Percentiles rank a stretch among this genome's conserved stretches.
Conservation (phyloP, 35 echinoderm and acorn worm genomes). For the Ophioderma brevispina region DNA sequence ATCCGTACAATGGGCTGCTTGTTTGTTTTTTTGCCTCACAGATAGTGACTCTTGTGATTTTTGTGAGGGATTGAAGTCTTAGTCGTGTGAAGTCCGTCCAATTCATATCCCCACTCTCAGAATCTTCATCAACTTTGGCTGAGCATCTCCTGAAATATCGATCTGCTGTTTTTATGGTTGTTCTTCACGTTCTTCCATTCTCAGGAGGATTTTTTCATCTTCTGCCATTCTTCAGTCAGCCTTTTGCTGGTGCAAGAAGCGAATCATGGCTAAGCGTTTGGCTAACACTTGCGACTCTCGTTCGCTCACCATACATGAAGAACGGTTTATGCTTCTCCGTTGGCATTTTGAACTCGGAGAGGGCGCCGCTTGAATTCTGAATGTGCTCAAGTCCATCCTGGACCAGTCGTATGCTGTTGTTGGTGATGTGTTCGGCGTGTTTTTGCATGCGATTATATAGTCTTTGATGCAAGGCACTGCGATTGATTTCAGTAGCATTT, state of each 20-base stretch:
- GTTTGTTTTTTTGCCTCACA: too few species aligned
- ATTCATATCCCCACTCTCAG: too few species aligned
- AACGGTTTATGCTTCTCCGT: conserved; percentile 40
- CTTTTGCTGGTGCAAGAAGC: conserved; percentile 71
- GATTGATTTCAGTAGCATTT: conserved; percentile 77
- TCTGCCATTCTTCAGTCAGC: neutral
- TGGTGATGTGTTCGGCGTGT: conserved; percentile 55
- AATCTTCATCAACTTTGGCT: too few species aligned
- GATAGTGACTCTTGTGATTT: too few species aligned
- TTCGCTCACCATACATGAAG: conserved; percentile 85
- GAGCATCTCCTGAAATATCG: too few species aligned
- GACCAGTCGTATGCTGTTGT: conserved; percentile 66
- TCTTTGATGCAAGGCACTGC: conserved; percentile 33
- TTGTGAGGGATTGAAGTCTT: too few species aligned
- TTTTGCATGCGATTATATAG: conserved; percentile 58
- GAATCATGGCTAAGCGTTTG: conserved; percentile 65
- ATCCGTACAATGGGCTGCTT: too few species aligned
- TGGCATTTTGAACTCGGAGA: conserved; percentile 13
- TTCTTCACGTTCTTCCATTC: neutral
- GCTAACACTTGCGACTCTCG: conserved; percentile 76
- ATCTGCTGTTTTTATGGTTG: too few species aligned
- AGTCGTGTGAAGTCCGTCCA: too few species aligned
- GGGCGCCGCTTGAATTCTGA: conserved; percentile 38
- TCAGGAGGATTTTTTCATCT: neutral
- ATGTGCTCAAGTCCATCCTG: conserved; percentile 54